phyloP scores from a whole-genome alignment of 2,888 invertebrate genomes.

The Tridacna crocea region DNA sequence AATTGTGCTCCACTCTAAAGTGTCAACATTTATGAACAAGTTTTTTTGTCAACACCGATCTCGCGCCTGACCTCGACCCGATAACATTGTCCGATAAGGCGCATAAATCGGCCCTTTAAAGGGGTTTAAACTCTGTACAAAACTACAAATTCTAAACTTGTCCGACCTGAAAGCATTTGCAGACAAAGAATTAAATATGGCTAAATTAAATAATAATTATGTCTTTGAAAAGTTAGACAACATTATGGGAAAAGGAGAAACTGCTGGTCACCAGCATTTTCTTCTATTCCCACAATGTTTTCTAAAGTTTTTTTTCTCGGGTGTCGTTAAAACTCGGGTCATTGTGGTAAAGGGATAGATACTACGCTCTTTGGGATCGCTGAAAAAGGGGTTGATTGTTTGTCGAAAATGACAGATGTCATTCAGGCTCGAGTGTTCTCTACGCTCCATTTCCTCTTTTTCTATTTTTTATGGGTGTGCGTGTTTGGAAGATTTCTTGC shows the following conservation, averaged over 20 bases:
- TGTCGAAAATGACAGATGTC: conserved; percentile 25
- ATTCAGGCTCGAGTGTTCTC: background rate
- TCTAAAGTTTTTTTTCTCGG: background rate
- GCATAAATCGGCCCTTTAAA: conserved; percentile 26
- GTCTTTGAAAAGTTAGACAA: background rate
- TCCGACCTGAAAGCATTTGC: too few species aligned
- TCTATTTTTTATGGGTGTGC: background rate
- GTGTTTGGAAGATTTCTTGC: too few species aligned
- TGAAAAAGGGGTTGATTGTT: conserved; percentile 17
- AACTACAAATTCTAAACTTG: too few species aligned
- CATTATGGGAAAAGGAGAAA: background rate
- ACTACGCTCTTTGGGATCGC: background rate
- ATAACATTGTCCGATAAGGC: conserved; percentile 26
- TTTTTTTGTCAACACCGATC: conserved; percentile 14
- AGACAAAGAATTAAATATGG: background rate
- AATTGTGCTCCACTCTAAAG: conserved; percentile 24
- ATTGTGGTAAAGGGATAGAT: background rate
- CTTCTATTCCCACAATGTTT: background rate
- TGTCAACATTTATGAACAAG: conserved; percentile 20
- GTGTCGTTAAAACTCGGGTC: too few species aligned
- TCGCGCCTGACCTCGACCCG: conserved; percentile 13
- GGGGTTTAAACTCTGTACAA: background rate
- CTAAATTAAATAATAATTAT: background rate
- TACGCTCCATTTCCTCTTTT: background rate
- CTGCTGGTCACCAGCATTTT: background rate